Evolutionary conservation across 2,113 vertebrate genomes (phyloP).

Genomic region (Aptenodytes patagonicus): DNA sequence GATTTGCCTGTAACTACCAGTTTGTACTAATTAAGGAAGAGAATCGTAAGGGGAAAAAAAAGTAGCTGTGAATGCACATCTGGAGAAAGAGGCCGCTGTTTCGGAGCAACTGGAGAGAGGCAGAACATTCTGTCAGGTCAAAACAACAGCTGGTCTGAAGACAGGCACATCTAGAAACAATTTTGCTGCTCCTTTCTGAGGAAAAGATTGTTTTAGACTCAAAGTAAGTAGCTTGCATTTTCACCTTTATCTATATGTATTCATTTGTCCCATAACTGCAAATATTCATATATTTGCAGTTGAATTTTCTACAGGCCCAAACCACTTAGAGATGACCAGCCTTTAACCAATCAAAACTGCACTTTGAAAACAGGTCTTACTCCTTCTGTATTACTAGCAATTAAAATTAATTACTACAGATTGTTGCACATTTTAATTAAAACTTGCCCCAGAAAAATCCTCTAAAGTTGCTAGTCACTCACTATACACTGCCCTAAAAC

Average conservation of each 20-base stretch:
- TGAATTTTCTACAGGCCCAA: background rate
- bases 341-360: background rate
- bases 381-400: background rate
- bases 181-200: background rate
- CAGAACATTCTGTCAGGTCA: background rate
- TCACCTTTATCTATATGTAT: background rate
- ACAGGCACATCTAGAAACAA: background rate
- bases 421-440: background rate
- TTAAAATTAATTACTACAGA: background rate
- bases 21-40: background rate
- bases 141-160: background rate
- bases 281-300: background rate
- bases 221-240: background rate
- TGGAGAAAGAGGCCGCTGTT: background rate
- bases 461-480: background rate
- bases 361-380: background rate
- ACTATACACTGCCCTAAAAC: background rate
- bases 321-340: background rate
- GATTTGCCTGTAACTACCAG: background rate
- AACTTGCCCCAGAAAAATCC: background rate
- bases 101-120: background rate
- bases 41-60: background rate
- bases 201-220: background rate
- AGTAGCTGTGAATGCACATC: background rate
- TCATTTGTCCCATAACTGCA: background rate